Conservation (phyloP, 2,113 vertebrate genomes). For the Dendropsophus ebraccatus region DNA sequence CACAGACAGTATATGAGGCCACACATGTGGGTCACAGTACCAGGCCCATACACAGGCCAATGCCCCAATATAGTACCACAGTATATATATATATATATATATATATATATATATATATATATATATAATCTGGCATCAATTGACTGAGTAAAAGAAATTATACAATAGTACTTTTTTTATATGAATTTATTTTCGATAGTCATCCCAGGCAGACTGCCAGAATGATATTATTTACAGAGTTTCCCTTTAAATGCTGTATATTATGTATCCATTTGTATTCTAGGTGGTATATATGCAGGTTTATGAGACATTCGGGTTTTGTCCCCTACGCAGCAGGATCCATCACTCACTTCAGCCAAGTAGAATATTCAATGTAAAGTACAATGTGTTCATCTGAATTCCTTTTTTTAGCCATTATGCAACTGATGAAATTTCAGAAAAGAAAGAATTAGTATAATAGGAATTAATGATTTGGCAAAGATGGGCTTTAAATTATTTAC, state of each 20-base stretch:
- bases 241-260: not conserved
- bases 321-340: not conserved
- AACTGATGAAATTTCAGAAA: not conserved
- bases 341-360: not conserved
- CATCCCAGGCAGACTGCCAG: not conserved
- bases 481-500: not conserved
- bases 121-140: too few species aligned
- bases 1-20: too few species aligned
- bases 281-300: not conserved
- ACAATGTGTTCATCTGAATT: not conserved
- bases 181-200: too few species aligned
- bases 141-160: too few species aligned
- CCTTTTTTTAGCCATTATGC: not conserved
- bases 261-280: slow-evolving; percentile 12
- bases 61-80: too few species aligned
- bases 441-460: not conserved
- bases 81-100: too few species aligned
- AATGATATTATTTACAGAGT: not conserved
- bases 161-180: too few species aligned
- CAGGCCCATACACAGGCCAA: too few species aligned
- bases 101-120: too few species aligned
- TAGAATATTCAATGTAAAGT: not conserved
- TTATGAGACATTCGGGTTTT: not conserved
- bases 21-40: too few species aligned
- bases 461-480: not conserved